Evolutionary conservation across 2,888 invertebrate genomes (phyloP).

Genomic region (Troglohyphantes excavatus): DNA sequence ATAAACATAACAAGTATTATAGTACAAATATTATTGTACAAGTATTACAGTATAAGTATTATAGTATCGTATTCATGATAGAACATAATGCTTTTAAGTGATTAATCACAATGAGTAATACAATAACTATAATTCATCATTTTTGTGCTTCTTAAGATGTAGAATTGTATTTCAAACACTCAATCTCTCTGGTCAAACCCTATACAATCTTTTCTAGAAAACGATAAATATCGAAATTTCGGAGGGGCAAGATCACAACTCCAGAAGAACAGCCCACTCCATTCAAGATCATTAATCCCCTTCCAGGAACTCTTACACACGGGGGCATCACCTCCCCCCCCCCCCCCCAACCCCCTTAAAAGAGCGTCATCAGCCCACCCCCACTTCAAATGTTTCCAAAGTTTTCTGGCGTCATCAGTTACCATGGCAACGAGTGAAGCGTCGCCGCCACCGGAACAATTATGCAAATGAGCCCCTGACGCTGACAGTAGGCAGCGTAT

Average conservation of each 20-base stretch:
- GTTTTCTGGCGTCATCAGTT: conserved; percentile 77
- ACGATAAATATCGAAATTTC: background rate
- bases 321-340: background rate
- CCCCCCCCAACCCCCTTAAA: background rate
- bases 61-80: no score
- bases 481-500: conserved; percentile 75
- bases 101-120: no score
- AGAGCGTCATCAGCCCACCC: conserved; percentile 56
- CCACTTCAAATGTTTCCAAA: conserved; percentile 54
- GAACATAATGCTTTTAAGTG: no score
- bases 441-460: conserved; percentile 72
- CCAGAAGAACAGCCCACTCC: background rate
- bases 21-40: no score
- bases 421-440: conserved; percentile 68
- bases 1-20: no score
- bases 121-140: no score
- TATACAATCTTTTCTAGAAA: background rate
- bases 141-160: no score
- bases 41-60: no score
- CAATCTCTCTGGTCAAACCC: no score
- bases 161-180: no score
- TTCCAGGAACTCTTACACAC: background rate
- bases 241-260: background rate
- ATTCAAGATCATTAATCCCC: conserved; percentile 70
- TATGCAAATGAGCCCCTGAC: conserved; percentile 74